Conservation (phyloP, 2,113 vertebrate species). For the Herpailurus yagouaroundi region DNA sequence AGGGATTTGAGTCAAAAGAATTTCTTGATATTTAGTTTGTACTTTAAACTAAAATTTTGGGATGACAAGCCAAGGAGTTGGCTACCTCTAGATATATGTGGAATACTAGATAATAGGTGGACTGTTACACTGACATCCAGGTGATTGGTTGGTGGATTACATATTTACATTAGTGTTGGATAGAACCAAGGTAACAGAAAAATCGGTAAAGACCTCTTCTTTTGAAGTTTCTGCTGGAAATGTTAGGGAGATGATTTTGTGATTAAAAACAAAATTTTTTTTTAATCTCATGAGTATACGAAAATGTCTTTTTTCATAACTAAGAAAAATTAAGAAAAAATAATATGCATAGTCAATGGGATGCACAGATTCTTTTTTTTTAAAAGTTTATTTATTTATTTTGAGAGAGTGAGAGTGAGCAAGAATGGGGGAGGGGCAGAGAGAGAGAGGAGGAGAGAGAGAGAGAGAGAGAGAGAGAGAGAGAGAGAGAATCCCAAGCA, state of each 20-base stretch:
- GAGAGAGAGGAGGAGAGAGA: no score
- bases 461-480: no score
- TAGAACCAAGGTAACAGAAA: neutral
- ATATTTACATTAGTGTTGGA: neutral
- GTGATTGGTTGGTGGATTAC: neutral
- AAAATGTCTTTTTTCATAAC: neutral
- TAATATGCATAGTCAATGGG: neutral
- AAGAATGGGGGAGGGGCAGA: no score
- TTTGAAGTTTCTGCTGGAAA: neutral
- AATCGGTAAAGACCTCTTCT: neutral
- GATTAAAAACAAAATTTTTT: neutral
- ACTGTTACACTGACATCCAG: neutral
- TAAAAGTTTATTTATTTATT: no score
- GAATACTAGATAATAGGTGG: neutral
- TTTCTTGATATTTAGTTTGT: constrained; percentile 19
- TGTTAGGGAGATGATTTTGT: neutral
- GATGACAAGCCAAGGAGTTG: neutral
- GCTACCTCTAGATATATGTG: neutral
- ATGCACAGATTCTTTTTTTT: neutral
- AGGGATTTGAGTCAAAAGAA: neutral
- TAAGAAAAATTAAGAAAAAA: neutral
- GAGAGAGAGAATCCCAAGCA: no score
- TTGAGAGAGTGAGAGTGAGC: no score
- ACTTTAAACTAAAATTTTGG: neutral
- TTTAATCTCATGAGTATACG: neutral